Conservation (phyloP, 2,797 vertebrate species). For the Mallotus villosus region DNA sequence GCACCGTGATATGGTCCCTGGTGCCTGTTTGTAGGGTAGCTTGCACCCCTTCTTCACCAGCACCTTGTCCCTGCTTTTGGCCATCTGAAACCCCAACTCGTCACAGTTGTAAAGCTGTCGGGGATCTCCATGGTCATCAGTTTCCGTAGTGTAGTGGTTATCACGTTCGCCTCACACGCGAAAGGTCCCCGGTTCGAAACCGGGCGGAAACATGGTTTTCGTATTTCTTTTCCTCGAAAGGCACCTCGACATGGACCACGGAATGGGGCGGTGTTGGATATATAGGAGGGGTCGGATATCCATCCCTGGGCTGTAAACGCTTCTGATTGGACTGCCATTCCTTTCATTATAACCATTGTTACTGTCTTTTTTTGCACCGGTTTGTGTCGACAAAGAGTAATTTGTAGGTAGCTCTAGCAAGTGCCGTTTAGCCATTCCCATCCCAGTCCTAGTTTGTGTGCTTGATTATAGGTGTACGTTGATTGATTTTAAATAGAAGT, state of each 20-base stretch:
- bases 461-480: too few species aligned
- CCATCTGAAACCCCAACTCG: background rate
- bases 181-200: slow-evolving; percentile 8
- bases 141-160: background rate
- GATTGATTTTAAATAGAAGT: background rate
- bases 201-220: background rate
- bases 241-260: too few species aligned
- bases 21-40: background rate
- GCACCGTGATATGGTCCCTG: background rate
- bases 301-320: too few species aligned
- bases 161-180: background rate
- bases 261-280: too few species aligned
- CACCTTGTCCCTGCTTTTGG: background rate
- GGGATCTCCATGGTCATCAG: background rate
- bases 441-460: too few species aligned
- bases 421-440: background rate
- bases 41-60: background rate
- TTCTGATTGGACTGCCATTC: too few species aligned
- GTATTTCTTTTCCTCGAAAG: too few species aligned
- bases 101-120: slow-evolving; percentile 2
- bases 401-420: background rate
- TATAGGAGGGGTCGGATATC: too few species aligned
- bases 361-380: too few species aligned
- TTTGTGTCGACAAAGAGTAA: background rate
- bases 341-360: too few species aligned